Evolutionary conservation across 2,113 vertebrate species (phyloP), one percentile per base, ranked within the genome.

Genomic region (Recurvirostra avosetta): DNA sequence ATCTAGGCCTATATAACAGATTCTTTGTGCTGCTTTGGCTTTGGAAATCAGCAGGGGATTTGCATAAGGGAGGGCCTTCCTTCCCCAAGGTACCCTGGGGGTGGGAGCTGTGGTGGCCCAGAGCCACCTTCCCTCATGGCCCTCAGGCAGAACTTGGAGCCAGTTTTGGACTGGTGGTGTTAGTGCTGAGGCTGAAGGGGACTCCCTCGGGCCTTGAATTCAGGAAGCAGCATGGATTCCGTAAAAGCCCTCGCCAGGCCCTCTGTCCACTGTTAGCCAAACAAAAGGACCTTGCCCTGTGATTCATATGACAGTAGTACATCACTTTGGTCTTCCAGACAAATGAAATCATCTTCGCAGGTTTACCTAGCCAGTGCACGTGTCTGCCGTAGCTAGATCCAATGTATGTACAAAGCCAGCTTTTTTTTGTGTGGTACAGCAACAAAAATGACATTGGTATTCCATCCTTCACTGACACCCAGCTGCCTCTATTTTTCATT

Each of bases 331-430:
- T 50, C n/a, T 77, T 65, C 34, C 7, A 43, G 59, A 52, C 25
- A 76, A 79, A 52, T 8, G 9, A 71, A 53, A 73, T 9, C 3
- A 32, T 25, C 47, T 81, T 20, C 53, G 32, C 53, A 76, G 75
- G 50, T 70, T 75, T 66, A 86, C 53, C 40, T 53, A 50, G 40
- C 36, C 38, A 30, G 40, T 26, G 79, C 32, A 27, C 3, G 5
- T 25, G 45, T 63, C 55, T 76, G 49, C 38, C 43, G 76, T 38
- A 26, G 58, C 65, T 74, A 68, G 34, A 66, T 34, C 32, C 23
- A 50, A 38, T 0, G 0, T n/a, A 20, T 0, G 3, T 22, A 55
- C 5, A 59, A 62, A 86, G n/a, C n/a, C 32, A 75, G 30, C n/a
- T 30, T 34, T 20, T 45, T 89, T 80, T 25, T 49, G 27, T 72